Evolutionary conservation across 92 coral and sea anemone species (phyloP).

Genomic region (Phymanthus crucifer): DNA sequence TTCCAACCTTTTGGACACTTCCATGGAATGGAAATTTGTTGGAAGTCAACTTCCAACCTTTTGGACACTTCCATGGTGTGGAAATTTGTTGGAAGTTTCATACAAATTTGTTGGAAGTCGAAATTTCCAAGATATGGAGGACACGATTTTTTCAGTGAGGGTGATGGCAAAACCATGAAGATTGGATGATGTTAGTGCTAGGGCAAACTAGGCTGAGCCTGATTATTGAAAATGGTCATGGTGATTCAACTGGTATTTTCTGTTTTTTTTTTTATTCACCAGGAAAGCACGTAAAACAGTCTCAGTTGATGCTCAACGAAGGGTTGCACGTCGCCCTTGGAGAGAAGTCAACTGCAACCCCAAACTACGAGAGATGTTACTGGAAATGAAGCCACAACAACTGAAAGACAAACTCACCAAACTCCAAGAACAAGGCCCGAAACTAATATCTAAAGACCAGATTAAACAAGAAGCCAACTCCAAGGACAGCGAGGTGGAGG

Average conservation of each 20-base stretch:
- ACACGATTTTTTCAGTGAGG: not conserved
- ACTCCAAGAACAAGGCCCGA: slow-evolving; percentile 16
- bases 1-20: too few relatives aligned
- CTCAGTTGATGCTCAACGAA: slow-evolving; percentile 56
- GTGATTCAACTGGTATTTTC: not conserved
- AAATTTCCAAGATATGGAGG: too few relatives aligned
- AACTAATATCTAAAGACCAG: slow-evolving; percentile 20
- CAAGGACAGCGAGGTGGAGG: slow-evolving; percentile 49
- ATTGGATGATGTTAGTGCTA: not conserved
- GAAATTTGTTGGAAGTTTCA: not conserved
- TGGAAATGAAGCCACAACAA: slow-evolving; percentile 21
- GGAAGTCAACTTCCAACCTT: too few relatives aligned
- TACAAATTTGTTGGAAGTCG: too few relatives aligned
- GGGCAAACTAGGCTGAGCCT: too few relatives aligned
- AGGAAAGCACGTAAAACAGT: slow-evolving; percentile 89
- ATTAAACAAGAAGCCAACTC: slow-evolving; percentile 1
- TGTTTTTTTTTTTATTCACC: not conserved
- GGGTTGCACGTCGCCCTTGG: slow-evolving; percentile 94
- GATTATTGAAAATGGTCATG: too few relatives aligned
- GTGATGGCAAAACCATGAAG: not conserved
- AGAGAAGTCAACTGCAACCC: slow-evolving; percentile 82
- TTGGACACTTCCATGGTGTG: too few relatives aligned
- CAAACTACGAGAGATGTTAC: slow-evolving; percentile 72
- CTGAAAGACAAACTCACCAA: slow-evolving; percentile 28
- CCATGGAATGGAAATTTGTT: too few relatives aligned